Conservation (phyloP, 2,888 invertebrate genomes). For the Halictus quadricinctus region DNA sequence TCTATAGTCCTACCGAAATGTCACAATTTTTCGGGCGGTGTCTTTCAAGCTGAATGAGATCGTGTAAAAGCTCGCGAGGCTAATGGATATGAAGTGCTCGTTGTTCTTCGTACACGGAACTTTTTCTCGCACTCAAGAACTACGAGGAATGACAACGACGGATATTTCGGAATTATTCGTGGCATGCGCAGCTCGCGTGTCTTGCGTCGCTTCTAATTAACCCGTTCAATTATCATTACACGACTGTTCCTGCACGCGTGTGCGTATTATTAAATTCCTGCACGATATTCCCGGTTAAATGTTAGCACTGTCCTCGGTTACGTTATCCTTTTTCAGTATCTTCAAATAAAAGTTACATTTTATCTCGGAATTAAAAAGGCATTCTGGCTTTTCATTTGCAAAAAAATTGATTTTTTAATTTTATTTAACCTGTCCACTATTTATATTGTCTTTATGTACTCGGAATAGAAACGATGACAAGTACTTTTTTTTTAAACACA, state of each 20-base stretch:
- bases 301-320: conserved; percentile 7
- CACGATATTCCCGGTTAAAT: conserved; percentile 32
- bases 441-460: too few relatives aligned
- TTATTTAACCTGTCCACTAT: too few relatives aligned
- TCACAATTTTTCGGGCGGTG: not conserved
- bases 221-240: conserved; percentile 72
- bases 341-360: not conserved
- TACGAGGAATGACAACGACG: conserved; percentile 24
- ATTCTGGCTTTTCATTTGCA: not conserved
- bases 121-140: conserved; percentile 15
- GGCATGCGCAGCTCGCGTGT: conserved; percentile 75
- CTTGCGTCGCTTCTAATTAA: conserved; percentile 75
- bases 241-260: conserved; percentile 44
- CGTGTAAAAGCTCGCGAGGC: conserved; percentile 19
- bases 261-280: conserved; percentile 56
- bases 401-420: too few relatives aligned
- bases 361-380: not conserved
- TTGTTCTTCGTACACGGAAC: not conserved
- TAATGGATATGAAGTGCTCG: conserved; percentile 21
- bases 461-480: too few relatives aligned
- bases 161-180: conserved; percentile 61
- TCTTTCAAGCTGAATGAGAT: not conserved
- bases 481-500: too few relatives aligned
- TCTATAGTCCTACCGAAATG: not conserved
- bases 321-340: not conserved